These are phyloP conservation scores for Pangasius larnaudii DNA, from an alignment of 2,797 vertebrate genomes.

Conservation along the genomic window DNA sequence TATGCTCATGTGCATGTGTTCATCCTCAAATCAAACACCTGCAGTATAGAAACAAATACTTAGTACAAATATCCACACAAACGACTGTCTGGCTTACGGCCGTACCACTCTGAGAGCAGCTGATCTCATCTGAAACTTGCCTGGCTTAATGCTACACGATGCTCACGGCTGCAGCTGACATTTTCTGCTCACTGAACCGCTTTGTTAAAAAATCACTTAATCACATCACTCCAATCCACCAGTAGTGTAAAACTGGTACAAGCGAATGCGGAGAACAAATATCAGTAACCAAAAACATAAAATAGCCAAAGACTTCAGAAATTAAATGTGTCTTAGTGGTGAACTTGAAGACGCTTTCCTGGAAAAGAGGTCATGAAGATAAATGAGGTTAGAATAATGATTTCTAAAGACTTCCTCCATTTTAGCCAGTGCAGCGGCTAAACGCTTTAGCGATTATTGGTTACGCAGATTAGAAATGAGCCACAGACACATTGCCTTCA, in stretches of 20 bases:
- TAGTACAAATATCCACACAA: background rate
- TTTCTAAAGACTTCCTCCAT: constrained; percentile 22
- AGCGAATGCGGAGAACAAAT: background rate
- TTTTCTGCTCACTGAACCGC: background rate
- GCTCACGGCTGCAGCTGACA: background rate
- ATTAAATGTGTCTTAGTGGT: background rate
- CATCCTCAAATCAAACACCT: background rate
- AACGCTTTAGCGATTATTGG: constrained; percentile 47
- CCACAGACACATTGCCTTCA: constrained; percentile 27
- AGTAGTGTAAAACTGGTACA: background rate
- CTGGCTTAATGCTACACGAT: background rate
- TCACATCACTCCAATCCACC: background rate
- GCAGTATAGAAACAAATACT: background rate
- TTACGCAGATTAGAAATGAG: constrained; percentile 43
- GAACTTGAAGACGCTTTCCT: background rate
- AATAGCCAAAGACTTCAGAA: background rate
- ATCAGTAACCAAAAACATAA: background rate
- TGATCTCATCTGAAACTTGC: background rate
- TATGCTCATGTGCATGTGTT: background rate
- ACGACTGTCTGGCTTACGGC: background rate
- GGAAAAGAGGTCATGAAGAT: constrained; percentile 12
- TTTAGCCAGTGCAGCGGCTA: background rate
- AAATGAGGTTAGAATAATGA: constrained; percentile 21
- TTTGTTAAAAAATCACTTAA: background rate
- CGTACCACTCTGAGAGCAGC: background rate